Evolutionary conservation across 2,113 vertebrate genomes (phyloP).

Genomic region (Tetrao urogallus): DNA sequence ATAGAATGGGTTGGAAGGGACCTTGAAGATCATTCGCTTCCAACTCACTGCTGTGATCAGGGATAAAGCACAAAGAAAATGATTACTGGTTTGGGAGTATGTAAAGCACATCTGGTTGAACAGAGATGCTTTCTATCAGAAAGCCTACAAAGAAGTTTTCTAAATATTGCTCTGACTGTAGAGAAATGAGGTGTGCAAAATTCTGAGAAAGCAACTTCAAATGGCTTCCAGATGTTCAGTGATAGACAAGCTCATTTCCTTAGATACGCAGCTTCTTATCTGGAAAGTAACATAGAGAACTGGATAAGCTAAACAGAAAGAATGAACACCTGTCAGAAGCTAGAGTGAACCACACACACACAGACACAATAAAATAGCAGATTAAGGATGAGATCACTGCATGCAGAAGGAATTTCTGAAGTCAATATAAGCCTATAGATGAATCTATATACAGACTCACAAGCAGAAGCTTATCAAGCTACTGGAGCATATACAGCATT

Average conservation of each 20-base stretch:
- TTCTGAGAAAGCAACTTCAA: neutral
- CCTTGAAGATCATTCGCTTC: neutral
- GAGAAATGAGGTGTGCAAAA: neutral
- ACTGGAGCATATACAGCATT: neutral
- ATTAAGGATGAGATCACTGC: neutral
- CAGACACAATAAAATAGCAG: neutral
- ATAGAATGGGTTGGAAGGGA: neutral
- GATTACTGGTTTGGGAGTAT: neutral
- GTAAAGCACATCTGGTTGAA: neutral
- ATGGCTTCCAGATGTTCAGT: conserved; percentile 8
- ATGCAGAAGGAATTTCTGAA: neutral
- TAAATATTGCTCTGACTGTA: neutral
- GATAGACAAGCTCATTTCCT: neutral
- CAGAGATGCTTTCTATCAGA: neutral
- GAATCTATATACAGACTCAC: neutral
- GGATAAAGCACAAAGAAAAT: neutral
- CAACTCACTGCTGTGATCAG: neutral
- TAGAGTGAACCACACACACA: neutral
- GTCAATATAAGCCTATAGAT: neutral
- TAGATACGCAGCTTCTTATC: neutral
- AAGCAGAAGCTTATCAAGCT: conserved; percentile 1
- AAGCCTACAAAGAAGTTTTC: neutral
- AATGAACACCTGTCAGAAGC: neutral
- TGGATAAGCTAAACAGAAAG: neutral
- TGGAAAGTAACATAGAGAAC: neutral